phyloP scores from a whole-genome alignment of 2,888 invertebrate genomes.

The Cephus runcator region DNA sequence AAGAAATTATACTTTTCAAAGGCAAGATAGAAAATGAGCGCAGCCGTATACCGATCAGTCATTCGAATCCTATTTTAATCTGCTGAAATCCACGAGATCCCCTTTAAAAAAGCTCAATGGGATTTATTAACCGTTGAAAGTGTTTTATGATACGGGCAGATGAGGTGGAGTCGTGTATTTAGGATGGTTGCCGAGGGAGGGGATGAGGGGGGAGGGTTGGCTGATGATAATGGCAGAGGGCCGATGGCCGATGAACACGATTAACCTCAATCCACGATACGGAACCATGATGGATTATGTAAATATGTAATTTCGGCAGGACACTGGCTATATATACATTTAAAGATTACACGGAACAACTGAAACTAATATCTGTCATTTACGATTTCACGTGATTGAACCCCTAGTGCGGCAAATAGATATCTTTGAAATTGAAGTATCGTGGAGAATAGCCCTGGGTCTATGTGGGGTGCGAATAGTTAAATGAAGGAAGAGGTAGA shows the following conservation, averaged over 20 bases:
- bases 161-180: slow-evolving; percentile 5
- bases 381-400: too few species aligned
- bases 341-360: background rate
- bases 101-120: background rate
- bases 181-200: background rate
- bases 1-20: too few species aligned
- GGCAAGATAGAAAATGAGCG: too few species aligned
- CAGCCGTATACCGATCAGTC: too few species aligned
- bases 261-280: slow-evolving; percentile 12
- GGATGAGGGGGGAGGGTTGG: background rate
- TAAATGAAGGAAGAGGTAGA: too few species aligned
- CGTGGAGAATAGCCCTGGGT: too few species aligned
- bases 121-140: slow-evolving; percentile 12
- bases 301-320: slow-evolving; percentile 4
- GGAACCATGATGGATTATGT: slow-evolving; percentile 19
- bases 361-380: background rate
- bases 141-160: slow-evolving; percentile 1
- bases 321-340: background rate
- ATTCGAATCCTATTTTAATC: too few species aligned
- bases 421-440: too few species aligned
- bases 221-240: background rate
- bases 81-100: too few species aligned
- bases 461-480: too few species aligned
- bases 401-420: too few species aligned
- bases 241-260: too few species aligned